Conservation (phyloP, 1,140 invertebrate genomes). For the Hydropsyche tenuis region DNA sequence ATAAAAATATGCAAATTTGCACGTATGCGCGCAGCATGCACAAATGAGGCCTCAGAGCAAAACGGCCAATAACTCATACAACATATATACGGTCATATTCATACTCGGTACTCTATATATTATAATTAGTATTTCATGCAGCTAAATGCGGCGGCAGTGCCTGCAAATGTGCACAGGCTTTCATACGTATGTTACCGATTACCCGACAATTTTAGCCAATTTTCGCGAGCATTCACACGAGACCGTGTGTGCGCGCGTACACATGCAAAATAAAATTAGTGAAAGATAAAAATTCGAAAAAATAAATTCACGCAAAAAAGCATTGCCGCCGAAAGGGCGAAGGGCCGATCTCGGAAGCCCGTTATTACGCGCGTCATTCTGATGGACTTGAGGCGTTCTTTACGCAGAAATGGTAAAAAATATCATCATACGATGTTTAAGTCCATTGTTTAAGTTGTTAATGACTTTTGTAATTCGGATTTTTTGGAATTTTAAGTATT, state of each 20-base stretch:
- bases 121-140: conserved; percentile 47
- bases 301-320: background rate
- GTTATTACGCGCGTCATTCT: background rate
- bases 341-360: background rate
- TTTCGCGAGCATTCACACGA: conserved; percentile 39
- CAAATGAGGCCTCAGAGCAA: conserved; percentile 36
- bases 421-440: too few species aligned
- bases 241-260: conserved; percentile 3
- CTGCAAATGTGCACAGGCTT: conserved; percentile 43
- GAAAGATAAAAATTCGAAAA: background rate
- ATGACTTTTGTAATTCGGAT: too few species aligned
- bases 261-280: conserved; percentile 4
- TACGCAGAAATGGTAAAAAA: too few species aligned
- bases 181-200: conserved; percentile 46
- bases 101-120: background rate
- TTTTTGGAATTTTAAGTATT: too few species aligned
- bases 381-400: too few species aligned
- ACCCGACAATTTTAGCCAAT: conserved; percentile 48
- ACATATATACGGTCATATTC: too few species aligned
- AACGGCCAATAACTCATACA: conserved; percentile 2
- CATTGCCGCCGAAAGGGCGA: background rate
- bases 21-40: conserved; percentile 16
- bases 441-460: too few species aligned
- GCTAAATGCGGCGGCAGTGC: conserved; percentile 43
- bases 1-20: background rate